Evolutionary conservation across 2,888 invertebrate genomes (phyloP).

Genomic region (Odontocolon sp.): DNA sequence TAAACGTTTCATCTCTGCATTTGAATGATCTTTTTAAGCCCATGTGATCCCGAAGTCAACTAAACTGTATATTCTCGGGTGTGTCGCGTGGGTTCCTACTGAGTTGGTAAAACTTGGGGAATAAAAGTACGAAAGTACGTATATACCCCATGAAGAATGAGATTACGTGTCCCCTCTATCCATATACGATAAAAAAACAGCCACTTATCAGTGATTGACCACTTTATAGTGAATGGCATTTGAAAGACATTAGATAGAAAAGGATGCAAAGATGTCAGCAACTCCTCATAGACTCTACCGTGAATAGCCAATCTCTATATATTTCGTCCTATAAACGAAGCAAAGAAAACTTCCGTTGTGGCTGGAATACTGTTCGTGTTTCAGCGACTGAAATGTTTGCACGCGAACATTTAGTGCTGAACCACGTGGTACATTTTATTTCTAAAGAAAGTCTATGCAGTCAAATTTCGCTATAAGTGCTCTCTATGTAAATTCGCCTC

Average conservation of each 20-base stretch:
- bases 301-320: too few species aligned
- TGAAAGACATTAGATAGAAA: too few species aligned
- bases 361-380: too few species aligned
- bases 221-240: too few species aligned
- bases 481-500: too few species aligned
- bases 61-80: background rate
- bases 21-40: conserved; percentile 13
- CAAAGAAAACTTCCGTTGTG: too few species aligned
- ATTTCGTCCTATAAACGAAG: too few species aligned
- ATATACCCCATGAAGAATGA: background rate
- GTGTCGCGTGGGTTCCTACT: background rate
- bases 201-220: too few species aligned
- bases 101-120: background rate
- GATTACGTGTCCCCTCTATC: background rate
- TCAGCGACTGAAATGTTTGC: background rate
- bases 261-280: too few species aligned
- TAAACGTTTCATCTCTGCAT: conserved; percentile 2
- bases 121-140: background rate
- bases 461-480: too few species aligned
- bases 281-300: too few species aligned
- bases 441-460: too few species aligned
- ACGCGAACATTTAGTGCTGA: background rate
- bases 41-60: background rate
- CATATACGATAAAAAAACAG: background rate
- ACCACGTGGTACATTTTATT: background rate